Base-by-base conservation (phyloP, 2,113 vertebrate species). In the Clarias gariepinus region DNA sequence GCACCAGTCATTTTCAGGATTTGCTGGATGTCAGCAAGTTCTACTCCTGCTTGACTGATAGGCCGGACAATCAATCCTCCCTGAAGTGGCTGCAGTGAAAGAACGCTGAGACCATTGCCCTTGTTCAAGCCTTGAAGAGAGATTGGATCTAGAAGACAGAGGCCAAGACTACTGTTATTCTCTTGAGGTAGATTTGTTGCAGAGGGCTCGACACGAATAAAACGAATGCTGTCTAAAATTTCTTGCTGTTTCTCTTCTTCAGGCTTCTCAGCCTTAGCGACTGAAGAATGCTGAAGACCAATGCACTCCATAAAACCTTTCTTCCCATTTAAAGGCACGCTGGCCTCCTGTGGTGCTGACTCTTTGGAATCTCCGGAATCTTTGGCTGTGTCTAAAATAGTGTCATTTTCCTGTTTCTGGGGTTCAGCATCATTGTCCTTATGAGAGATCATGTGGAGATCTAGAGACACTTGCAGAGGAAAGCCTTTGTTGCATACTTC, bases 1-100 rank as follows among this genome's bases (percentile, higher is more conserved):
- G 97, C 95, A 1, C 97, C 92, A 3, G 98, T 96, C 94, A 99
- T 97, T 90, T 97, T 98, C 88, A 99, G 95, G 91, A 99, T 99
- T 94, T 99, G 97, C 92, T 98, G 98, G 92, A 99, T 98, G 91
- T 99, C 97, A 0, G 98, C 98, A 89, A 99, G 93, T 91, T 98
- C 97, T 66, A 97, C 95, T 82, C 94, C 88, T 23, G 95, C 90
- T 95, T 98, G 95, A 21, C 92, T 86, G 92, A 96, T 85, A 88
- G 96, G 92, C 91, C 96, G 91, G 89, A 97, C 95, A 25, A 98
- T 94, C 63, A 97, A 95, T 81, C 96, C 94, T 10, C 96, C 95
- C 90, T 96, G 97, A 92, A 98, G 98, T 87, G 97, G 96, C 93
- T 98, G 98, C 93, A 98, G 92, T 0, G 97, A 96, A 1, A 99